Base-by-base conservation (phyloP, 2,888 invertebrate genomes). In the Linyphia triangularis region DNA sequence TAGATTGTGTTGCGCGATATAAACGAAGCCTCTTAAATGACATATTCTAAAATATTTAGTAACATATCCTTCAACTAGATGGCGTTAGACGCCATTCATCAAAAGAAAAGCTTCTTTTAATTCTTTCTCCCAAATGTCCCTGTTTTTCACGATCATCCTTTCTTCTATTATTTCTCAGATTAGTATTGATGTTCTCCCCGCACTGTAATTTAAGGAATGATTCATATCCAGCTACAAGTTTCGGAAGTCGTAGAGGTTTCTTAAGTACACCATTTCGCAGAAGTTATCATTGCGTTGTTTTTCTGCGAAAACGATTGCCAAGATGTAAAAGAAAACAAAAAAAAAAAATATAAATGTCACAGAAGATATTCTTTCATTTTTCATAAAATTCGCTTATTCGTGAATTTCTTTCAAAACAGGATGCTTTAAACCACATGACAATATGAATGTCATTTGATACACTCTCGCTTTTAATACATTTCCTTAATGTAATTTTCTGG, bases 151-250 rank as follows among this genome's bases (percentile, higher is more conserved):
- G 19, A 33, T 37, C 63, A 24, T n/a, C n/a, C 24, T 67, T 67
- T 30, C 30, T 19, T 51, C 84, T 77, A 59, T 84, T 84, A 77
- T 69, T 84, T 69, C 28, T 28, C 13, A 51, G 57, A 81, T 69
- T 84, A 67, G 67, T 77, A 77, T 75, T 67, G 75, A 84, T 77
- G 77, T 69, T 77, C 59, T 28, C 75, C 24, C 77, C 63, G n/a
- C 63, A 28, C 77, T 63, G 40, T 77, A 63, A 77, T 77, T 63
- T 77, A 61, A 63, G 24, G 26, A 59, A 77, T 77, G 77, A 77
- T 77, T 77, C 77, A 77, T 77, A 63, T 37, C 4, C 24, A 63
- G 37, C 61, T n/a, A 37, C 26, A 40, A 40, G 61, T 40, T 24
- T 63, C 61, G 26, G 33, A 33, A 75, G 33, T 37, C 63, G 19